A percentile compares a stretch with the other conserved stretches of the same genome.
phyloP scores from a whole-genome alignment of 2,113 vertebrate species.

The Vimba vimba region DNA sequence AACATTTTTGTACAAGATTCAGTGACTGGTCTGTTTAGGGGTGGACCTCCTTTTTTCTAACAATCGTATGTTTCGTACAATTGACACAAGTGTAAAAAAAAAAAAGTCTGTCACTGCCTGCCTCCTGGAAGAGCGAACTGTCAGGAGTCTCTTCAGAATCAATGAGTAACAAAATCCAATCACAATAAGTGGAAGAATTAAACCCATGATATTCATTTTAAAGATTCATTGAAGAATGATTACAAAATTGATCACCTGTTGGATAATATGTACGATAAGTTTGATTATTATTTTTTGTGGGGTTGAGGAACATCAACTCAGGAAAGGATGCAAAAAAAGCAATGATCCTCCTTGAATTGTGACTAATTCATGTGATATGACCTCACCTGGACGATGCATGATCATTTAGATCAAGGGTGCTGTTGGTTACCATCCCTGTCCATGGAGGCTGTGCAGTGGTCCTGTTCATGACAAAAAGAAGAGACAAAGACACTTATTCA shows the following conservation, averaged over 20 bases:
- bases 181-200: too few relatives aligned
- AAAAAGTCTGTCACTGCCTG: too few relatives aligned
- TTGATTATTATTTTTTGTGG: fast-evolving
- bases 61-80: too few relatives aligned
- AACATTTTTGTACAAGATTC: too few relatives aligned
- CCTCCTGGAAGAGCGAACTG: too few relatives aligned
- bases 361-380: not conserved
- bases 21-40: too few relatives aligned
- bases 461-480: not conserved
- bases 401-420: not conserved
- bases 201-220: too few relatives aligned
- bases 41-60: too few relatives aligned
- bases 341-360: constrained; percentile 62
- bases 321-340: constrained; percentile 78
- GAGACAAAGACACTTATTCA: too few relatives aligned
- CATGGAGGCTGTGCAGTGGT: not conserved
- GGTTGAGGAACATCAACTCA: constrained; percentile 66
- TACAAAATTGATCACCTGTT: fast-evolving
- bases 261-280: not conserved
- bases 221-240: constrained; percentile 9
- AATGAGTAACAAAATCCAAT: too few relatives aligned
- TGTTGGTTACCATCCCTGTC: not conserved
- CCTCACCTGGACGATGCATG: not conserved
- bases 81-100: too few relatives aligned
- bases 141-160: too few relatives aligned